Conservation (phyloP, 1,140 invertebrate species). For the Euura saliciscinereae region DNA sequence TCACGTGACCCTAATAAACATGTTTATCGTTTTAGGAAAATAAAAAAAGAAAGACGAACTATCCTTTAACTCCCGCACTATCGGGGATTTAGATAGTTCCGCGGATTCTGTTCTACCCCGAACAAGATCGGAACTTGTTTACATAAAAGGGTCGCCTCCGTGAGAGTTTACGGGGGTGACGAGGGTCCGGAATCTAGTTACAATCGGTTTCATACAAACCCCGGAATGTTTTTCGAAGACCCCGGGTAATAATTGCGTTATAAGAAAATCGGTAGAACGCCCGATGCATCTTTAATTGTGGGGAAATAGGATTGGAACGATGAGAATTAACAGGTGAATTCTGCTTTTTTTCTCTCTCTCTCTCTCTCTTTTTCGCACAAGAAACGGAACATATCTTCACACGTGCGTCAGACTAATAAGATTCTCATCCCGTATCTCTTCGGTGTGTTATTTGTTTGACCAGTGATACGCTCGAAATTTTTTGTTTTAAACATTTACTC, state of each 20-base stretch:
- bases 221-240: too few species aligned
- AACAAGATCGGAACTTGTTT: background rate
- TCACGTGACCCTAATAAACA: too few species aligned
- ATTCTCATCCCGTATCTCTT: background rate
- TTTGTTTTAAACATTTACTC: constrained; percentile 19
- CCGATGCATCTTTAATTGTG: too few species aligned
- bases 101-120: too few species aligned
- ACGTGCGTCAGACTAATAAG: constrained; percentile 18
- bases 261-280: too few species aligned
- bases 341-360: background rate
- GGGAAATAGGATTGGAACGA: too few species aligned
- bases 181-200: background rate
- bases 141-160: background rate
- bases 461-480: constrained; percentile 13
- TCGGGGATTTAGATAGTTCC: too few species aligned
- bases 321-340: background rate
- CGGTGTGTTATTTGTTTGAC: constrained; percentile 10
- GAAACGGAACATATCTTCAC: background rate
- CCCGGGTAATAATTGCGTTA: too few species aligned
- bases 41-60: too few species aligned
- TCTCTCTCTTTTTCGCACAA: too few species aligned
- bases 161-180: background rate
- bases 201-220: background rate
- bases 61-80: too few species aligned
- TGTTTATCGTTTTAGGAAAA: too few species aligned